Percentiles rank a stretch among this genome's conserved stretches.
Evolutionary conservation across 2,113 vertebrate species (phyloP).

Genomic region (Hypomesus transpacificus): DNA sequence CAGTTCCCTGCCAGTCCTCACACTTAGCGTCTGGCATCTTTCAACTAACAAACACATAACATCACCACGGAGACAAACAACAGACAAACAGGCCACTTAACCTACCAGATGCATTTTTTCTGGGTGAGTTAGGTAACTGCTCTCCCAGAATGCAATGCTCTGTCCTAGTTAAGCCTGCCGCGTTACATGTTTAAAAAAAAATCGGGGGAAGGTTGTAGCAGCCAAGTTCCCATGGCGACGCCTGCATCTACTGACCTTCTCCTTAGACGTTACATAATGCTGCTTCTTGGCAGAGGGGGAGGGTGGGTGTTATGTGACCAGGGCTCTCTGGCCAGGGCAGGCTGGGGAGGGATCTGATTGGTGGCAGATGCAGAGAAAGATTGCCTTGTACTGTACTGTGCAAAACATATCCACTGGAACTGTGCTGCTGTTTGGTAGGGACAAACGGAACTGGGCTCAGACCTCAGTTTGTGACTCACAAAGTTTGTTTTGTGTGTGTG

Average conservation of each 20-base stretch:
- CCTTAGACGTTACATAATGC: conserved; percentile 45
- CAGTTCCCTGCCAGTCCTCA: no score
- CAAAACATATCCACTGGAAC: no score
- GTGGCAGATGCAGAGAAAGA: conserved; percentile 12
- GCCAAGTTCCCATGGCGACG: conserved; percentile 63
- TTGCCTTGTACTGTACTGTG: no score
- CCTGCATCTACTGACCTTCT: conserved; percentile 67
- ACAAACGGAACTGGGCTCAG: no score
- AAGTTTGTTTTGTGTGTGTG: not conserved
- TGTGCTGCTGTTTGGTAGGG: no score
- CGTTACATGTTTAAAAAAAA: conserved; percentile 52
- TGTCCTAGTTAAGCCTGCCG: conserved; percentile 62
- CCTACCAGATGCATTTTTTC: conserved; percentile 27
- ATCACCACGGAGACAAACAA: not conserved
- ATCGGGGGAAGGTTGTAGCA: conserved; percentile 66
- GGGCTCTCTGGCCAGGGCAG: conserved; percentile 6
- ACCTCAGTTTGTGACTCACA: not conserved
- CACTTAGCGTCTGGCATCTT: not conserved
- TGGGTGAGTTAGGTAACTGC: conserved; percentile 53
- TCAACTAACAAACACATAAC: not conserved
- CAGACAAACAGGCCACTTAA: not conserved
- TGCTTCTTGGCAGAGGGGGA: conserved; percentile 33
- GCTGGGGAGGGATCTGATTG: conserved; percentile 24
- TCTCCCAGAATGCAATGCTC: conserved; percentile 65
- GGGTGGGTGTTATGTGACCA: conserved; percentile 17